These are phyloP conservation scores for Nemapogon koenigi DNA, from an alignment of 2,888 invertebrate genomes.

Conservation along the genomic window DNA sequence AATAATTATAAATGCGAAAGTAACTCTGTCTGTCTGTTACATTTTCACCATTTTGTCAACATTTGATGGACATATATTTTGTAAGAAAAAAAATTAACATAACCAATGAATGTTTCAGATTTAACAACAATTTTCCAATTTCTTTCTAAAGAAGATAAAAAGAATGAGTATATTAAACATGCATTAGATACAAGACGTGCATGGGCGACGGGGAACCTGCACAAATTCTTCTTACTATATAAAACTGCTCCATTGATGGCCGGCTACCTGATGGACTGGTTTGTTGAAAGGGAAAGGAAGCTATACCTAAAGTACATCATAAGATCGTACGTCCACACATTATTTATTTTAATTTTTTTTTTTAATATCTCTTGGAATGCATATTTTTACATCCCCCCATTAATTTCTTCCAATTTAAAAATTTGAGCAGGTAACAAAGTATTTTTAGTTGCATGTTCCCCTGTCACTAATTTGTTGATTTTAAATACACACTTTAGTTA, in stretches of 20 bases:
- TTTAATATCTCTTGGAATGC: no score
- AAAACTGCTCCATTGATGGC: constrained; percentile 92
- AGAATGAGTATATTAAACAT: constrained; percentile 82
- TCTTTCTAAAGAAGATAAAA: constrained; percentile 77
- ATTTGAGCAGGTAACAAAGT: no score
- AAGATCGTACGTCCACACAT: constrained; percentile 88
- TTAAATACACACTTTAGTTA: no score
- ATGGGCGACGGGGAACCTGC: constrained; percentile 92
- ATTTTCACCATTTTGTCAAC: no score
- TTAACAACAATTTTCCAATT: constrained; percentile 89
- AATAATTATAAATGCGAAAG: neutral
- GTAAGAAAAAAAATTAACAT: no score
- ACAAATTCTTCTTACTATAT: constrained; percentile 92
- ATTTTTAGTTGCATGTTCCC: no score
- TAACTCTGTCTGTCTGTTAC: no score
- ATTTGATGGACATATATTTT: no score
- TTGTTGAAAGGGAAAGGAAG: constrained; percentile 93
- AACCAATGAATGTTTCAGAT: no score
- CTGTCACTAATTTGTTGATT: no score
- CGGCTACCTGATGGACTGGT: constrained; percentile 97
- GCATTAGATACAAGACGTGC: constrained; percentile 90
- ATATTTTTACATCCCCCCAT: no score
- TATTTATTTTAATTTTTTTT: constrained; percentile 2
- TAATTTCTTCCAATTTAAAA: no score
- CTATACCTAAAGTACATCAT: constrained; percentile 89